Percentiles rank a stretch among this genome's conserved stretches.
Evolutionary conservation across 1,140 invertebrate genomes (phyloP).

Genomic region (Artemia franciscana): DNA sequence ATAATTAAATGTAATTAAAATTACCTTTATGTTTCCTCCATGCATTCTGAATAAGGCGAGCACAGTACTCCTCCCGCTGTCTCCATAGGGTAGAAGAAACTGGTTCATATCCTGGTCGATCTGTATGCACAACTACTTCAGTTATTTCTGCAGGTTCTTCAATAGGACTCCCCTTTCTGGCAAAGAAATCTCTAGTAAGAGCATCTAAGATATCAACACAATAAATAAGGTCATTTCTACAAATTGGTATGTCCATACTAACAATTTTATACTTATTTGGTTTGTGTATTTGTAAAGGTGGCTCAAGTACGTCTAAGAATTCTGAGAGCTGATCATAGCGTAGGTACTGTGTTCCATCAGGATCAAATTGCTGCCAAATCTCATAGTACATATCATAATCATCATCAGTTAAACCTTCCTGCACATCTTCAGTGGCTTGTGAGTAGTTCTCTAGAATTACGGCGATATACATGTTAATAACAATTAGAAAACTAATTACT

Average conservation of each 20-base stretch:
- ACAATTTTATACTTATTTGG: constrained; percentile 98
- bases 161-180: constrained; percentile 44
- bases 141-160: constrained; percentile 72
- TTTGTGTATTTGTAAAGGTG: constrained; percentile 83
- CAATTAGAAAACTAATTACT: constrained; percentile 91
- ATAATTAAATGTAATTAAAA: no score
- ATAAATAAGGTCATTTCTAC: constrained; percentile 66
- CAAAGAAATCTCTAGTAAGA: constrained; percentile 86
- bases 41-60: constrained; percentile 75
- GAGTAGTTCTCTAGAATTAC: constrained; percentile 98
- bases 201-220: constrained; percentile 94
- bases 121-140: constrained; percentile 25
- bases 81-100: constrained; percentile 79
- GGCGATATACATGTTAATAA: constrained; percentile 98
- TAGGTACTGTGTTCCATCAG: constrained; percentile 90
- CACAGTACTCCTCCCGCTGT: constrained; percentile 85
- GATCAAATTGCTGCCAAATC: constrained; percentile 96
- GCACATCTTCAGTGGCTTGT: constrained; percentile 90
- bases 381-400: constrained; percentile 99
- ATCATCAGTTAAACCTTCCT: constrained; percentile 90
- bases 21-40: constrained; percentile 57
- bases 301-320: constrained; percentile 79
- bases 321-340: constrained; percentile 75
- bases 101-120: constrained; percentile 41
- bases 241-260: constrained; percentile 94